phyloP scores from a whole-genome alignment of 53 echinoderm and acorn worm species.

The Glandiceps talaboti region DNA sequence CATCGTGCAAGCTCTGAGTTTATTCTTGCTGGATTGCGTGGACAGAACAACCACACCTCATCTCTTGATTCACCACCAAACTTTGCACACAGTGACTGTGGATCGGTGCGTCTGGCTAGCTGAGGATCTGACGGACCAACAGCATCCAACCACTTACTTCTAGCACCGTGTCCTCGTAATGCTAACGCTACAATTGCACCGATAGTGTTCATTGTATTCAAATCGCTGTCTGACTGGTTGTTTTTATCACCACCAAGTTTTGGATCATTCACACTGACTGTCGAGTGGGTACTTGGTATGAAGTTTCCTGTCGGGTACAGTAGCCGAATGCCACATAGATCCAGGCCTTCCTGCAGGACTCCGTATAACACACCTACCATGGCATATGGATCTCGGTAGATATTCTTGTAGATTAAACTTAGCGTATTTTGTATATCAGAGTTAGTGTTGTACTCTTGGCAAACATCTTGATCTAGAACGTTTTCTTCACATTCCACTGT shows the following conservation, averaged over 20 bases:
- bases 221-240: slow-evolving; percentile 2
- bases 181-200: slow-evolving; percentile 55
- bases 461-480: slow-evolving; percentile 26
- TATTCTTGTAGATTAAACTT: slow-evolving; percentile 53
- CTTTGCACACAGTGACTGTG: slow-evolving; percentile 66
- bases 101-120: slow-evolving; percentile 84
- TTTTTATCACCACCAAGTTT: not conserved
- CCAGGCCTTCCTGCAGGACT: slow-evolving; percentile 68
- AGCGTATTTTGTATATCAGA: slow-evolving; percentile 75
- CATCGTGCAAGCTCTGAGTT: slow-evolving; percentile 80
- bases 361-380: slow-evolving; percentile 66
- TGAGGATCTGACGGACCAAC: slow-evolving; percentile 82
- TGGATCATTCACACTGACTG: not conserved
- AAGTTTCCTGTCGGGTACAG: slow-evolving; percentile 51
- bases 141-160: slow-evolving; percentile 63
- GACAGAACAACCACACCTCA: slow-evolving; percentile 67
- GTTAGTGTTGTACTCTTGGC: slow-evolving; percentile 32
- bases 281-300: not conserved
- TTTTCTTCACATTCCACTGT: slow-evolving; percentile 63
- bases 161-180: slow-evolving; percentile 55
- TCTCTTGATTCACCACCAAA: slow-evolving; percentile 72
- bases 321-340: slow-evolving; percentile 59
- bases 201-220: slow-evolving; percentile 18
- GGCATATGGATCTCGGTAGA: slow-evolving; percentile 40
- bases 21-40: slow-evolving; percentile 64